A percentile compares a stretch with the other conserved stretches of the same genome.
These are phyloP conservation scores for Gambusia affinis DNA, from an alignment of 2,113 vertebrate species.

Conservation along the genomic window DNA sequence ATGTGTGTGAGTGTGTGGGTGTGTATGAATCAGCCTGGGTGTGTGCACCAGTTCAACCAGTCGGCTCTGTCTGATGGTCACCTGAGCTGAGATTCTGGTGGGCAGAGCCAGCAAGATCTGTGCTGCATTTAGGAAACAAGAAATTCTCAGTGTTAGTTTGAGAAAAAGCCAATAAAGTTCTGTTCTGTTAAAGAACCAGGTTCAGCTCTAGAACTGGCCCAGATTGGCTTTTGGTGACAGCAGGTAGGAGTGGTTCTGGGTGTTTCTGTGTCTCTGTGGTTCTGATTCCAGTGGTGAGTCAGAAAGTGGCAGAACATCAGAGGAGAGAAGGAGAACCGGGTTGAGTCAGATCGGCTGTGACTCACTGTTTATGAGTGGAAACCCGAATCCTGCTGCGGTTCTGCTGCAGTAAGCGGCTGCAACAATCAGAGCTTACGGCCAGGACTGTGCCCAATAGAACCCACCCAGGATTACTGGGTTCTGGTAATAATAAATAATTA, in stretches of 20 bases:
- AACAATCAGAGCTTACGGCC: neutral
- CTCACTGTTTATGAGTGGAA: neutral
- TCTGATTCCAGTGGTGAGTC: constrained; percentile 34
- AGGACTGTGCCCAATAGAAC: no score
- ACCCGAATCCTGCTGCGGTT: neutral
- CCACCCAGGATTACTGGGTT: no score
- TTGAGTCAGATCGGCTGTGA: constrained; percentile 14
- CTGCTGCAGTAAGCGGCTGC: neutral
- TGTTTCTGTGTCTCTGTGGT: neutral
- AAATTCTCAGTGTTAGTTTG: neutral
- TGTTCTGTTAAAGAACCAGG: no score
- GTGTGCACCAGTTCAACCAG: constrained; percentile 38
- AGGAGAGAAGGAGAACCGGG: neutral
- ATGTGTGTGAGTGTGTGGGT: no score
- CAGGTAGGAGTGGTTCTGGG: neutral
- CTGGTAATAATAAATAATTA: no score
- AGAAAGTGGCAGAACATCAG: constrained; percentile 40
- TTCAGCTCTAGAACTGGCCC: no score
- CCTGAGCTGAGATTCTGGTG: neutral
- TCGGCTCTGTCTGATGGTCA: neutral
- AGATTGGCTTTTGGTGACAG: neutral
- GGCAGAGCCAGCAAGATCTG: constrained; percentile 1
- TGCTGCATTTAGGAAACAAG: neutral
- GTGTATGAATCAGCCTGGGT: constrained; percentile 49
- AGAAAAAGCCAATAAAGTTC: no score